A percentile compares a stretch with the other conserved stretches of the same genome.
Conservation (phyloP, 2,113 vertebrate genomes). For the Xenopus laevis region DNA sequence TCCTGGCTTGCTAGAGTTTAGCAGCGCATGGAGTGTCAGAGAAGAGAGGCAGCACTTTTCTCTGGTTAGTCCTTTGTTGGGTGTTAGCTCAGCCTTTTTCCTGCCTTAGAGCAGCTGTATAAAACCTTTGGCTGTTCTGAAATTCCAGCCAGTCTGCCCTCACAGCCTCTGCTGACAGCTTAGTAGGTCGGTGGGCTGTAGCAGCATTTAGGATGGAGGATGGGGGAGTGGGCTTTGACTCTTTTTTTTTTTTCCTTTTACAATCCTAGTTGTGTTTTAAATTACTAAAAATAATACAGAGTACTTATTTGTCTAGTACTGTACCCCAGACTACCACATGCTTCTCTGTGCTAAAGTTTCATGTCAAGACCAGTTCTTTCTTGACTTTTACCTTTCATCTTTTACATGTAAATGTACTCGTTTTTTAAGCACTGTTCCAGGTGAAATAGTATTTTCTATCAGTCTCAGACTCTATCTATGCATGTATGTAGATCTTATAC, state of each 20-base stretch:
- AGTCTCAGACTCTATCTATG: too few relatives aligned
- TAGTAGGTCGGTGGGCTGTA: slow-evolving; percentile 32
- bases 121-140: slow-evolving; percentile 52
- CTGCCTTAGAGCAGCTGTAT: slow-evolving; percentile 50
- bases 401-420: too few relatives aligned
- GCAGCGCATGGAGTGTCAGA: slow-evolving; percentile 21
- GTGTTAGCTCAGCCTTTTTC: slow-evolving; percentile 44
- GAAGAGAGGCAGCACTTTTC: slow-evolving; percentile 12
- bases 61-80: slow-evolving; percentile 35
- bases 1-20: slow-evolving; percentile 22
- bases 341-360: too few relatives aligned
- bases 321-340: too few relatives aligned
- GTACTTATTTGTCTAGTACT: too few relatives aligned
- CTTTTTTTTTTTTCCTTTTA: background rate
- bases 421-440: too few relatives aligned
- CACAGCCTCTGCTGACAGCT: slow-evolving; percentile 59
- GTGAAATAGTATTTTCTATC: too few relatives aligned
- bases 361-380: too few relatives aligned
- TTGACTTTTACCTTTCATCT: too few relatives aligned
- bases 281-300: too few relatives aligned
- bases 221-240: slow-evolving; percentile 36
- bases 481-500: too few relatives aligned
- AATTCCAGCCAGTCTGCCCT: slow-evolving; percentile 65
- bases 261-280: background rate
- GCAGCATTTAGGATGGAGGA: slow-evolving; percentile 13